Conservation (phyloP, 2,888 invertebrate genomes). For the Limnephilus rhombicus region DNA sequence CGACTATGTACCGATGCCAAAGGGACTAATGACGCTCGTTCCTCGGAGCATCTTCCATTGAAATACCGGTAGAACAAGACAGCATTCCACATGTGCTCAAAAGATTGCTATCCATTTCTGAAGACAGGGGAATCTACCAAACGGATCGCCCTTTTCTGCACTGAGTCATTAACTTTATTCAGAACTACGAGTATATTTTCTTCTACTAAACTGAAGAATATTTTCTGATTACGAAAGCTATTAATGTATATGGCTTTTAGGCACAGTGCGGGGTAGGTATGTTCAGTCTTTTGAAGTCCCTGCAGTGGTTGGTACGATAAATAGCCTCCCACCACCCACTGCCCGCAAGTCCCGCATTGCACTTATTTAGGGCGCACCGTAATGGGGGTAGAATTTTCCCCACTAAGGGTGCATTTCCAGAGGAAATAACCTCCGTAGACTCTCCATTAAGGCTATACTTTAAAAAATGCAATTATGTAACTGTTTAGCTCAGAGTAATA, state of each 20-base stretch:
- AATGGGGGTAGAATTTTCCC: not conserved
- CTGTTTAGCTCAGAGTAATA: not conserved
- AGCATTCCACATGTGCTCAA: no score
- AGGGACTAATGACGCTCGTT: no score
- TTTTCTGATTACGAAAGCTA: not conserved
- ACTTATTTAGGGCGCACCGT: constrained; percentile 2
- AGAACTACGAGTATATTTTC: not conserved
- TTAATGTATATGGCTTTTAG: not conserved
- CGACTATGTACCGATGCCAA: no score
- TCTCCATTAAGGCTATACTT: not conserved
- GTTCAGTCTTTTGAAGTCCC: not conserved
- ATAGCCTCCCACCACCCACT: not conserved
- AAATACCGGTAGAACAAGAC: no score
- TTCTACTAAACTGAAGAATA: not conserved
- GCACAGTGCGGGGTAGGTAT: not conserved
- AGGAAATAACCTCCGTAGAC: not conserved
- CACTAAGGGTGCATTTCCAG: not conserved
- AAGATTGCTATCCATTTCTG: no score
- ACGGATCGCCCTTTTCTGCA: no score
- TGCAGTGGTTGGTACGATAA: not conserved
- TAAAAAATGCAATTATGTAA: no score
- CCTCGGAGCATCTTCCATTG: no score
- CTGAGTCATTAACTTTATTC: no score
- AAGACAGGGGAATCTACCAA: no score
- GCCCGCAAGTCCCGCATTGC: constrained; percentile 14